phyloP scores from a whole-genome alignment of 2,888 invertebrate genomes.

The Cheilosia urbana region DNA sequence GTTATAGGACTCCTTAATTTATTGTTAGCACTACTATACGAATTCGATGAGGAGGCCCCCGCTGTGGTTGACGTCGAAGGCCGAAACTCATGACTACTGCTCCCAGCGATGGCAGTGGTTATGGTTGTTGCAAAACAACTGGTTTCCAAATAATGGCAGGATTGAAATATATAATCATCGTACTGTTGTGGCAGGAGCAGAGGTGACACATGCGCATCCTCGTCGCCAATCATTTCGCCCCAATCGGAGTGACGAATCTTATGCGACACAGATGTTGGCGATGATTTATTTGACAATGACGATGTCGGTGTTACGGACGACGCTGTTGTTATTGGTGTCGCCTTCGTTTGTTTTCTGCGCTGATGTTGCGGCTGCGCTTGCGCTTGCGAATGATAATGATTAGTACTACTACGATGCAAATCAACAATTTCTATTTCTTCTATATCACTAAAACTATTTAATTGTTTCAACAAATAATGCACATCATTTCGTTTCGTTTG shows the following conservation, averaged over 20 bases:
- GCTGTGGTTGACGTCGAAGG: constrained; percentile 81
- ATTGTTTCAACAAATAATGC: constrained; percentile 84
- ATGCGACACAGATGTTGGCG: constrained; percentile 81
- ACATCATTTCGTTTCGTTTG: constrained; percentile 84
- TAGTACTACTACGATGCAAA: constrained; percentile 78
- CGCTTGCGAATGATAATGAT: constrained; percentile 65
- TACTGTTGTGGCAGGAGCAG: constrained; percentile 79
- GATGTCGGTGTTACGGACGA: constrained; percentile 71
- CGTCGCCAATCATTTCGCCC: constrained; percentile 59
- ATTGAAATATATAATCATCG: constrained; percentile 83
- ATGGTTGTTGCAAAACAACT: constrained; percentile 83
- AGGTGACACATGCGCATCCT: constrained; percentile 39
- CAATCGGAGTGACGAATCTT: constrained; percentile 80
- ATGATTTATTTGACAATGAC: constrained; percentile 76
- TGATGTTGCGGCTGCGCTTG: constrained; percentile 56
- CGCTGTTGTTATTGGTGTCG: constrained; percentile 77
- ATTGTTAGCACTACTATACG: constrained; percentile 46
- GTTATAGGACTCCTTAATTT: constrained; percentile 68
- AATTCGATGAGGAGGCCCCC: constrained; percentile 78
- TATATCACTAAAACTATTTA: constrained; percentile 84
- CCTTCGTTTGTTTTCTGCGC: constrained; percentile 79
- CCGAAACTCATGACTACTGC: constrained; percentile 82
- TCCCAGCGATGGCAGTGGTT: constrained; percentile 83
- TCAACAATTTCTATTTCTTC: constrained; percentile 84
- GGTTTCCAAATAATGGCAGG: constrained; percentile 83